Conservation (phyloP, 2,113 vertebrate genomes). For the Oreotrochilus melanogaster region DNA sequence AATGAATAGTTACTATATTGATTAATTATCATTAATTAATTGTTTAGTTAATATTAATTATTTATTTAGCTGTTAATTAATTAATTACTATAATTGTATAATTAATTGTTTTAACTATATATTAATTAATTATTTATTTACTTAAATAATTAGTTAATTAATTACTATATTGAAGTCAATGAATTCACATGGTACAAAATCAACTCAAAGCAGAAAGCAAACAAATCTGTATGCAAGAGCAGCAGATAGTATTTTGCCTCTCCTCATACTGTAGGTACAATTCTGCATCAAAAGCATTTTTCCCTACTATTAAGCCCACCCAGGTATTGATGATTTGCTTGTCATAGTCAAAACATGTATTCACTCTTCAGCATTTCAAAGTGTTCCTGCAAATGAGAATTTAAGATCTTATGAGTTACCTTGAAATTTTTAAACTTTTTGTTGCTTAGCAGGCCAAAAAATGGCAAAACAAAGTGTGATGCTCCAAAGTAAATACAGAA, state of each 20-base stretch:
- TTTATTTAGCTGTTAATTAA: no score
- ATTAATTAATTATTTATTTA: no score
- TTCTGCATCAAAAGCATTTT: background rate
- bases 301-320: background rate
- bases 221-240: background rate
- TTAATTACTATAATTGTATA: background rate
- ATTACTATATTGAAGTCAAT: background rate
- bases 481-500: background rate
- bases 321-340: background rate
- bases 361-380: background rate
- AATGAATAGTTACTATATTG: background rate
- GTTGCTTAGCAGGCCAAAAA: background rate
- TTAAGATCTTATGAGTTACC: background rate
- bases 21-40: no score
- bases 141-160: no score
- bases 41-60: no score
- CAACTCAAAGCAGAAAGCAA: constrained; percentile 15
- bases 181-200: background rate
- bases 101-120: no score
- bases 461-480: background rate
- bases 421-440: background rate
- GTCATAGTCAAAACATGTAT: background rate
- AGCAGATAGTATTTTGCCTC: background rate
- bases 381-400: background rate
- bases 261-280: background rate